Base-by-base conservation (phyloP, 2,888 invertebrate genomes). In the Lissonota sp. region DNA sequence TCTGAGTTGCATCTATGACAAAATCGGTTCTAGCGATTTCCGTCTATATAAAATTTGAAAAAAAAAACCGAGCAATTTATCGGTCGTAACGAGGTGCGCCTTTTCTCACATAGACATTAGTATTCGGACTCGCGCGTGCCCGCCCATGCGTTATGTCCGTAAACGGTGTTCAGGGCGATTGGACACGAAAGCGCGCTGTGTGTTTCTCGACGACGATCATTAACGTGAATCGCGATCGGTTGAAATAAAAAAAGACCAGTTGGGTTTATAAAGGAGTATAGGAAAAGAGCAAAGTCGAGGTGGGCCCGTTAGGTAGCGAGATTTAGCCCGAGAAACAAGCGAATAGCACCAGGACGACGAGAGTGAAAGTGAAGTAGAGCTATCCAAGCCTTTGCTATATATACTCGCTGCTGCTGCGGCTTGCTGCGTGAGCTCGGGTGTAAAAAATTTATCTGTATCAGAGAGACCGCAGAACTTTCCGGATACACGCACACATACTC, bases 301-400 rank as follows among this genome's bases (percentile, higher is more conserved):
- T 14, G 14, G 14, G 14, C 14, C n/a, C 10, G 39, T n/a, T 10
- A n/a, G 39, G 26, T 39, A 37, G 12, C 10, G 60, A 10, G 60
- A 60, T 26, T 26, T 3, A 26, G 26, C 26, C 26, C 26, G 26
- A 26, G 26, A 26, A 26, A 26, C 46, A 37, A 6, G 37, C 8
- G n/a, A 26, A 26, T 44, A 51, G 51, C 67, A 39, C 73, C 57
- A 10, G 8, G 26, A 42, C 74, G 58, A 44, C 77, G 72, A 77
- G 80, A 80, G 80, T 80, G 80, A 80, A 80, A 80, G 80, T 80
- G 73, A 12, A 80, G 67, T 69, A 63, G 69, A 63, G 73, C 73
- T 58, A 46, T 49, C 42, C 10, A 40, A 39, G 49, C 37, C 39
- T 44, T 69, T 49, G 51, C 53, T 40, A 60, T 14, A 14, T 12